Percentiles rank a stretch among this genome's conserved stretches.
Conservation (phyloP, 2,888 invertebrate species). For the Eupithecia pulchellata region DNA sequence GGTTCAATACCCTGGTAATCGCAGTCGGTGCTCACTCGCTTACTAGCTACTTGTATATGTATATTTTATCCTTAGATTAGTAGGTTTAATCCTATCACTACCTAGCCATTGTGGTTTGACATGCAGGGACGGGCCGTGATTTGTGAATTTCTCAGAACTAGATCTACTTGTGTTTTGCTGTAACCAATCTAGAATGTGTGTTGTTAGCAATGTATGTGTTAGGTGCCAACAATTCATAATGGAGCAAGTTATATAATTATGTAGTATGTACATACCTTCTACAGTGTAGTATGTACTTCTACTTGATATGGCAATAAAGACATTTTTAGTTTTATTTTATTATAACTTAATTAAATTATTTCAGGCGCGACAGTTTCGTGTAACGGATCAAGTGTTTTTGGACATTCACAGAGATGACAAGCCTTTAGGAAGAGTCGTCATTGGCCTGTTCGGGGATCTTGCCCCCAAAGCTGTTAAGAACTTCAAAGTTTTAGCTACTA, state of each 20-base stretch:
- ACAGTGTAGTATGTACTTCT: too few species aligned
- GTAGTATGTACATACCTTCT: too few species aligned
- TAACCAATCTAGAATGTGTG: too few species aligned
- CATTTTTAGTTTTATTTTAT: too few species aligned
- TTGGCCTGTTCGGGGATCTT: slow-evolving; percentile 95
- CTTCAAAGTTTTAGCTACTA: slow-evolving; percentile 92
- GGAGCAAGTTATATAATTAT: neutral
- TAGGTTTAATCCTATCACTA: too few species aligned
- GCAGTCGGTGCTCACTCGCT: neutral
- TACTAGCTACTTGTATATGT: neutral
- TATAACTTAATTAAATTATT: slow-evolving; percentile 46
- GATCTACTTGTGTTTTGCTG: too few species aligned
- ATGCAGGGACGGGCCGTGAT: too few species aligned
- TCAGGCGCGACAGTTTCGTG: slow-evolving; percentile 87
- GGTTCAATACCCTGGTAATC: neutral
- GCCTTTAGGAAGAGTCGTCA: slow-evolving; percentile 90
- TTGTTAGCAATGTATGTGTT: too few species aligned
- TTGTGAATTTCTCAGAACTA: too few species aligned
- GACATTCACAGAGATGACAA: slow-evolving; percentile 91
- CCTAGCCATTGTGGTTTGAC: too few species aligned
- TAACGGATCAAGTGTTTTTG: slow-evolving; percentile 93
- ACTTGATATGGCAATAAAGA: too few species aligned
- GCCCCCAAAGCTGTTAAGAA: slow-evolving; percentile 95
- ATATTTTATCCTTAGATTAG: neutral
- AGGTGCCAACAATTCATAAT: too few species aligned